Percentiles rank a stretch among this genome's conserved stretches.
Evolutionary conservation across 1,140 invertebrate genomes (phyloP).

Genomic region (Polyergus mexicanus): DNA sequence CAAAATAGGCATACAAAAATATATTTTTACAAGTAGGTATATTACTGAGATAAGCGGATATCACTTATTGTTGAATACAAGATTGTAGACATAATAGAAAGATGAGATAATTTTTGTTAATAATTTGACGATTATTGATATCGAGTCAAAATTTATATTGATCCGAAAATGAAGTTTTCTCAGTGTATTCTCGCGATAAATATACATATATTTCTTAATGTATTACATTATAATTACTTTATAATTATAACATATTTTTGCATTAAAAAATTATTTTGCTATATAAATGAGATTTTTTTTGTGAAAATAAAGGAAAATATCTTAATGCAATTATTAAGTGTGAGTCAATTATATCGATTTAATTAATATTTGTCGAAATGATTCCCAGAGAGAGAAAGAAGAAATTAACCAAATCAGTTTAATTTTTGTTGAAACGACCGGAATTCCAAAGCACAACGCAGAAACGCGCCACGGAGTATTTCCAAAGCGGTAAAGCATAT

Average conservation of each 20-base stretch:
- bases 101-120: background rate
- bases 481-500: slow-evolving; percentile 45
- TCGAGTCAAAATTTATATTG: background rate
- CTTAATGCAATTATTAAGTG: background rate
- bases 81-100: background rate
- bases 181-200: background rate
- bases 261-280: background rate
- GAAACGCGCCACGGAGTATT: slow-evolving; percentile 40
- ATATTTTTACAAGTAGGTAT: slow-evolving; percentile 5
- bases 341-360: background rate
- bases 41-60: background rate
- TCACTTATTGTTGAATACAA: background rate
- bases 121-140: background rate
- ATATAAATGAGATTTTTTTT: background rate
- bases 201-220: background rate
- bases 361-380: background rate
- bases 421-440: slow-evolving; percentile 22
- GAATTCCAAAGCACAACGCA: background rate
- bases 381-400: background rate
- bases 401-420: background rate
- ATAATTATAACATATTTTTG: background rate
- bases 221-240: background rate
- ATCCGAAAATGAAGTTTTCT: background rate
- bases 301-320: background rate
- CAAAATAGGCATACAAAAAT: background rate